Base-by-base conservation (phyloP, 1,140 invertebrate species). In the Pissodes strobi region DNA sequence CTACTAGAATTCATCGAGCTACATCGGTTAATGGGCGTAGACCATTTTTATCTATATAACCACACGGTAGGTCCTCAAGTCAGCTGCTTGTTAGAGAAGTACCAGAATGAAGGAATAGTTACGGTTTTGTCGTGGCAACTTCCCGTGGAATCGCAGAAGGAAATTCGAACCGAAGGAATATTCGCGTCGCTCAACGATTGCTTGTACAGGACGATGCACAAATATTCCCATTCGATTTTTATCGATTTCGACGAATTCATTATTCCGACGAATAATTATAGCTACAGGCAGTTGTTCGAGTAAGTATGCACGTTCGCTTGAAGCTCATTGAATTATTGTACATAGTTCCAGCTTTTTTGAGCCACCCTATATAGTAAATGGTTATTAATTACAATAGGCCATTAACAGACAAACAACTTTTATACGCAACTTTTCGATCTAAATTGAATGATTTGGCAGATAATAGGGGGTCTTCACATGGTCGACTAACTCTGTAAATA, bases 171-270 rank as follows among this genome's bases (percentile, higher is more conserved):
- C 0, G 93, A 96, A 77, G 93, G 92, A 2, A 83, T 95, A 41
- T 95, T 97, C 75, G 93, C 92, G 0, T 91, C 93, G 0, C 84
- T 96, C 34, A 96, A 97, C 78, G 94, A 97, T 80, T 97, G 94
- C 76, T 83, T 97, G 37, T 95, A 95, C 80, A 82, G 94, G 66
- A 91, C 89, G 18, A 94, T 95, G 90, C 89, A 90, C 62, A 81
- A 79, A 9, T 92, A 87, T 66, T 86, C 89, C 34, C 93, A 92
- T 78, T 81, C 94, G 10, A 84, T 93, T 0, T 84, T 96, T 34
- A 88, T 96, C 12, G 94, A 97, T 80, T 82, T 96, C 46, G 94
- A 97, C 73, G 94, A 97, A 78, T 91, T 91, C 70, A 91, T 96
- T 60, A 83, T 96, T 64, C 94, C 94, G 0, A 85, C 88, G 27